These are phyloP conservation scores for Dipus sagitta DNA, from an alignment of 2,797 vertebrate species.

Conservation along the genomic window DNA sequence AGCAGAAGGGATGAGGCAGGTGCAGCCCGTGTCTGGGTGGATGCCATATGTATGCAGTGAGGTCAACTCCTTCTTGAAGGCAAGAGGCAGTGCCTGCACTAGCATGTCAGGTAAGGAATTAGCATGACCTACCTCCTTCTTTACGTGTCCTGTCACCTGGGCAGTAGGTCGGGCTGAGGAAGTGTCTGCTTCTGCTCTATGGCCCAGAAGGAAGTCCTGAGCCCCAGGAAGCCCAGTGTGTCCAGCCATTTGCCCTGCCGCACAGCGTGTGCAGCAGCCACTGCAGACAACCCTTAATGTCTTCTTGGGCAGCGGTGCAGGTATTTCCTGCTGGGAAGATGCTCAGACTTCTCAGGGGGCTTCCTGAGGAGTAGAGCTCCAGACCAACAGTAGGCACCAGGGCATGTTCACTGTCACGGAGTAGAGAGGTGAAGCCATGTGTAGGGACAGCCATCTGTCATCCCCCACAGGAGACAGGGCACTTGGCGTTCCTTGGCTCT, in stretches of 20 bases:
- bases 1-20: background rate
- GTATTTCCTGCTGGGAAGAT: background rate
- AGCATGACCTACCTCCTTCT: background rate
- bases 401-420: background rate
- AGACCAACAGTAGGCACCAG: background rate
- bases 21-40: background rate
- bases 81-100: background rate
- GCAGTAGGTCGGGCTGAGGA: background rate
- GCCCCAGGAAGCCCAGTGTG: background rate
- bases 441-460: background rate
- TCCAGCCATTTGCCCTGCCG: background rate
- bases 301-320: background rate
- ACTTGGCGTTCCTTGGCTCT: slow-evolving; percentile 5
- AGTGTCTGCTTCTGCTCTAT: background rate
- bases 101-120: background rate
- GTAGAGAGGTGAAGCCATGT: background rate
- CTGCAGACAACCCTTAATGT: background rate
- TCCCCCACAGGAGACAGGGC: slow-evolving; percentile 12
- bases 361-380: background rate
- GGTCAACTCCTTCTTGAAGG: background rate
- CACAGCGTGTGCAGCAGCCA: background rate
- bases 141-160: background rate
- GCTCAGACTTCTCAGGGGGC: background rate
- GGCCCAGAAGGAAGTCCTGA: background rate
- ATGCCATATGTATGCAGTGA: background rate